Conservation (phyloP, 1,140 invertebrate genomes). For the Globodera ellingtonae region DNA sequence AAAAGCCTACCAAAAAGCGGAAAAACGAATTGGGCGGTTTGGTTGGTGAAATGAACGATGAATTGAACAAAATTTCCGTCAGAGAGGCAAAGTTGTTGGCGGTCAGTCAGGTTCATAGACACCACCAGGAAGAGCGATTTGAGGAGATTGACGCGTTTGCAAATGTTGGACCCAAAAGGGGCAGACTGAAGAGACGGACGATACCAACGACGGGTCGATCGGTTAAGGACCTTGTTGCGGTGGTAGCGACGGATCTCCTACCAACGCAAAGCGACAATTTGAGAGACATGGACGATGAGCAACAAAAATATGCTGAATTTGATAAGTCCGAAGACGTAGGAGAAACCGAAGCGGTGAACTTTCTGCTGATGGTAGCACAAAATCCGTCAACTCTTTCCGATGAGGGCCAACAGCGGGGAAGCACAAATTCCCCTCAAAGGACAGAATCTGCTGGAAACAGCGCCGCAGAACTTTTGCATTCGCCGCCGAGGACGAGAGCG, state of each 20-base stretch:
- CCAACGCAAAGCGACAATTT: background rate
- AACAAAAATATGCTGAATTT: background rate
- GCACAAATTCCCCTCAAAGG: background rate
- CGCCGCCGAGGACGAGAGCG: constrained; percentile 4
- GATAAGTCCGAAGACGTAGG: background rate
- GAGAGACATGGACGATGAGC: background rate
- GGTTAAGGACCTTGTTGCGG: background rate
- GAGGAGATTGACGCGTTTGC: background rate
- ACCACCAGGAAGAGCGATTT: background rate
- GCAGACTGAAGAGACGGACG: background rate
- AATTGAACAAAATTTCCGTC: background rate
- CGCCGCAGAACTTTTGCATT: background rate
- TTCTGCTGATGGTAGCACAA: background rate
- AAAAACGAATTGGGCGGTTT: constrained; percentile 26
- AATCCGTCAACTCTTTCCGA: background rate
- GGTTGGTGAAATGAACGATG: constrained; percentile 1
- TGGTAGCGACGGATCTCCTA: background rate
- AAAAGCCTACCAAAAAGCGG: constrained; percentile 19
- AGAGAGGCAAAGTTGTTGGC: constrained; percentile 5
- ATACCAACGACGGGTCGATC: background rate
- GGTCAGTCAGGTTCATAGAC: constrained; percentile 2
- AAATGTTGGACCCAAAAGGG: background rate
- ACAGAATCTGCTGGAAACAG: background rate
- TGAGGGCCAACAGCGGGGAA: background rate
- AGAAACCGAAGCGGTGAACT: background rate